These are phyloP conservation scores for Steatornis caripensis DNA, from an alignment of 2,113 vertebrate species.

Conservation along the genomic window DNA sequence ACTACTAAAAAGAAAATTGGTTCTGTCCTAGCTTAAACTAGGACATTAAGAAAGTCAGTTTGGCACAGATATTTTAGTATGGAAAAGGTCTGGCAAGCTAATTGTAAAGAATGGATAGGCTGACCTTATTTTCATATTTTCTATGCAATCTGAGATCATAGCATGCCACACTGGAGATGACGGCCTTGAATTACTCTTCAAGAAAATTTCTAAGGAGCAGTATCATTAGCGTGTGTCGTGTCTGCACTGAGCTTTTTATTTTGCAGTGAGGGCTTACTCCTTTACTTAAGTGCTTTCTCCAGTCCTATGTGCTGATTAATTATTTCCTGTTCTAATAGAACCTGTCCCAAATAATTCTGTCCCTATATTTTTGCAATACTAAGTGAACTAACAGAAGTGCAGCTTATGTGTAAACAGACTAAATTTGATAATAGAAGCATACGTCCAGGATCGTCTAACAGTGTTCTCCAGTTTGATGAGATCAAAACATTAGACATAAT, in stretches of 20 bases:
- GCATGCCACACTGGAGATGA: not conserved
- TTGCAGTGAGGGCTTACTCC: not conserved
- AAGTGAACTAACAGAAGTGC: not conserved
- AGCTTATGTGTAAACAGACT: not conserved
- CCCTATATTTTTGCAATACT: slow-evolving; percentile 13
- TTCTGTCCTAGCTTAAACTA: too few relatives aligned
- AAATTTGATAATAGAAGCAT: slow-evolving; percentile 43
- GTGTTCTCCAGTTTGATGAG: slow-evolving; percentile 20
- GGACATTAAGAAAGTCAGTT: not conserved
- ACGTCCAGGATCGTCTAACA: not conserved
- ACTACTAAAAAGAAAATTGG: too few relatives aligned
- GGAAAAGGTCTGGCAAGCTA: not conserved
- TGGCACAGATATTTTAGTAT: not conserved
- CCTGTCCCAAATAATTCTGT: not conserved
- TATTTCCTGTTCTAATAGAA: slow-evolving; percentile 8
- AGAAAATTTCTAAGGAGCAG: not conserved
- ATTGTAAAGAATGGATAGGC: not conserved
- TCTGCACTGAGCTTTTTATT: not conserved
- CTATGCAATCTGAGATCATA: not conserved
- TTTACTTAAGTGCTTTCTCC: not conserved
- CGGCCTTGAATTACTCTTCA: not conserved
- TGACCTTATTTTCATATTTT: not conserved
- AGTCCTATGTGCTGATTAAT: not conserved
- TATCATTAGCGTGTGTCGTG: not conserved
- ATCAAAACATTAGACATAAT: slow-evolving; percentile 28